Conservation (phyloP, 1,140 invertebrate genomes). For the Sycobia sp. region DNA sequence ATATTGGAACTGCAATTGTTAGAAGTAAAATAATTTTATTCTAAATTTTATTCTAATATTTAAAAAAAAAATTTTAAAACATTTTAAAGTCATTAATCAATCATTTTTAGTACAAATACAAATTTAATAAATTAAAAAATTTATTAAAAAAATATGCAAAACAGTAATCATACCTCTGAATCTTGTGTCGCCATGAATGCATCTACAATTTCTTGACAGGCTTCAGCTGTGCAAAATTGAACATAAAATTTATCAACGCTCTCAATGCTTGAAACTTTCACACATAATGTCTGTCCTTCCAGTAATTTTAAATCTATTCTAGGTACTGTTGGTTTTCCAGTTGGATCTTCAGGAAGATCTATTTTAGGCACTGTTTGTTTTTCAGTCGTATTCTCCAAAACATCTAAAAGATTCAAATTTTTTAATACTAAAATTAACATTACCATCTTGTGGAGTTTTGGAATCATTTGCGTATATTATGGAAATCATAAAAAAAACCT, state of each 20-base stretch:
- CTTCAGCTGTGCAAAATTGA: conserved; percentile 49
- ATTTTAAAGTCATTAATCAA: no score
- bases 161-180: conserved; percentile 44
- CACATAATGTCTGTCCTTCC: conserved; percentile 51
- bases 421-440: neutral
- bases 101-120: no score
- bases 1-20: no score
- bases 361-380: neutral
- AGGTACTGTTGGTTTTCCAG: neutral
- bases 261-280: conserved; percentile 51
- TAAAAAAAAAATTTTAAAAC: no score
- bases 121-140: no score
- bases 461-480: no score
- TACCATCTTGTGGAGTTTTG: no score
- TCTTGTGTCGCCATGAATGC: conserved; percentile 47
- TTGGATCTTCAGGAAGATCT: neutral
- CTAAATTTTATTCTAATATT: no score
- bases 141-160: no score
- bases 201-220: conserved; percentile 43
- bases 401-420: neutral
- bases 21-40: no score
- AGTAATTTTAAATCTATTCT: conserved; percentile 52
- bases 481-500: conserved; percentile 3
- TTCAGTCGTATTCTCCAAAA: no score
- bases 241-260: conserved; percentile 53